Conservation (phyloP, 2,113 vertebrate genomes). For the Lonchura striata region DNA sequence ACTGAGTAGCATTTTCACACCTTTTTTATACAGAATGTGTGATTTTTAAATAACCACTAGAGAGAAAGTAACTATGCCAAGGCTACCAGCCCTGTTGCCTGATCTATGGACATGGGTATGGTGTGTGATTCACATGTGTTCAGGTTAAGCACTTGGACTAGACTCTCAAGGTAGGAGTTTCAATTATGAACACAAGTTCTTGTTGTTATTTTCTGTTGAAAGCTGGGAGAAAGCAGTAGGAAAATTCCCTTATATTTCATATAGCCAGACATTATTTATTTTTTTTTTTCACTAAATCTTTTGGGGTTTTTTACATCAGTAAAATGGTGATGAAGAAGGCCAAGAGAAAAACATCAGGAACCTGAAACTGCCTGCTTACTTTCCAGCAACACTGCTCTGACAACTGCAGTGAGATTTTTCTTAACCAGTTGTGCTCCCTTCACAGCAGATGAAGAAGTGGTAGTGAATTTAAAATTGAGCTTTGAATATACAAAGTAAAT, state of each 20-base stretch:
- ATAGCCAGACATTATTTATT: neutral
- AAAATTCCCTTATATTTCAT: neutral
- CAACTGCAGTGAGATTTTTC: neutral
- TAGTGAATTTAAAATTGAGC: neutral
- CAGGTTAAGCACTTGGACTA: neutral
- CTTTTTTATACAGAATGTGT: neutral
- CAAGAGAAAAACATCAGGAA: neutral
- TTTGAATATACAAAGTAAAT: neutral
- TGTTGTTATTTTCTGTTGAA: neutral
- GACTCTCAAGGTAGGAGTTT: neutral
- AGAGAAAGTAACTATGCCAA: neutral
- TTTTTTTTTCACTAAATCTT: neutral
- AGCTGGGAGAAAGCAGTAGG: neutral
- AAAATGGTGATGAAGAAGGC: neutral
- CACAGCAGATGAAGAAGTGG: neutral
- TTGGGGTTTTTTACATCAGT: neutral
- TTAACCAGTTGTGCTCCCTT: neutral
- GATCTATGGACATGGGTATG: neutral
- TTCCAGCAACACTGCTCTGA: neutral
- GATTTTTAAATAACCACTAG: slow-evolving; percentile 9
- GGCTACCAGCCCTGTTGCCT: neutral
- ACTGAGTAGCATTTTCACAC: slow-evolving; percentile 9
- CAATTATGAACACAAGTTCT: neutral
- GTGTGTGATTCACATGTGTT: neutral
- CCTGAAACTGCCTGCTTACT: neutral